Evolutionary conservation across 2,797 vertebrate species (phyloP), one percentile per base, ranked within the genome.

Genomic region (Smutsia temminckii): DNA sequence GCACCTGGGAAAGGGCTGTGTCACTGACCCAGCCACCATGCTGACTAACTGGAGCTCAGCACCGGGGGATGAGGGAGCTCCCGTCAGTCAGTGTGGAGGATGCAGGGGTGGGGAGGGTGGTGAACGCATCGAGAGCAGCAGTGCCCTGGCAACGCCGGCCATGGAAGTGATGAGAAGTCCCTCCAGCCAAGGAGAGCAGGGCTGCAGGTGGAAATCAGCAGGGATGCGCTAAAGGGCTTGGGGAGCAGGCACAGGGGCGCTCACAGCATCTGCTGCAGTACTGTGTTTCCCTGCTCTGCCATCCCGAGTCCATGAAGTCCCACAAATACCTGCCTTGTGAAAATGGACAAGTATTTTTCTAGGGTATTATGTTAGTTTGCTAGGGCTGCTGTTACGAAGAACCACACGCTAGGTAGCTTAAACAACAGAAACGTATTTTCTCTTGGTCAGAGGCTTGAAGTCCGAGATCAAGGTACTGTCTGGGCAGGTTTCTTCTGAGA

Each of bases 191-290:
- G 27, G 20, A n/a, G 49, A 66, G 20, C 11, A 64, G 37, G 55
- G 34, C 34, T 14, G 27, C 7, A 1, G 4, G 0, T 37, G 57
- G 75, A 68, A 37, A 34, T 55, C 46, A 21, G 32, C 42, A 25
- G 59, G 16, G 11, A 21, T 37, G n/a, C 49, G 5, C 20, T 49
- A 12, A n/a, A 51, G 37, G 37, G 3, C 10, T 11, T 6, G 72
- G 64, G n/a, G 10, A 21, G 12, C 0, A 29, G n/a, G 2, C 4
- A 1, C 37, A n/a, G 25, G n/a, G 63, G 23, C 6, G 2, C 6
- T 59, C 69, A 1, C 37, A 25, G 64, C 0, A 49, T 57, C 49
- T 16, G 5, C 71, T 9, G 3, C 42, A 29, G 14, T 2, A 27
- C 51, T 42, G 21, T 69, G 72, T 32, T 61, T 55, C 34, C 59